Percentiles rank a stretch among this genome's conserved stretches.
phyloP scores from a whole-genome alignment of 2,797 vertebrate genomes.

The Gymnocypris eckloni region DNA sequence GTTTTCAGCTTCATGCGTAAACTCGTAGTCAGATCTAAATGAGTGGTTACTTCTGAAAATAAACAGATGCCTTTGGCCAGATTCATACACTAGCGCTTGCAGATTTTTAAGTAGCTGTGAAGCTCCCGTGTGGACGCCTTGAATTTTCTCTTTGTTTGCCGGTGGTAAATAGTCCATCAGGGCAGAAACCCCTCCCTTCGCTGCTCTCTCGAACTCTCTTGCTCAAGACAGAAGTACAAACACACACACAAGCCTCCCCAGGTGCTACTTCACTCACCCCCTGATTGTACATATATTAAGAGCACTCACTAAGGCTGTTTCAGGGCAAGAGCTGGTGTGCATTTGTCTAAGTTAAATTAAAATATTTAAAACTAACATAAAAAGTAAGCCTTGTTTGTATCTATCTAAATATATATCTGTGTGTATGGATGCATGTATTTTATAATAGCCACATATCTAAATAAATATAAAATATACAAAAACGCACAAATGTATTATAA shows the following conservation, averaged over 20 bases:
- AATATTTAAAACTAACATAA: constrained; percentile 58
- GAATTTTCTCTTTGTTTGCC: constrained; percentile 64
- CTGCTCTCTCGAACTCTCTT: constrained; percentile 39
- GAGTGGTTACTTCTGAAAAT: constrained; percentile 58
- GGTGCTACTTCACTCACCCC: constrained; percentile 64
- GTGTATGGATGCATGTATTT: too few species aligned
- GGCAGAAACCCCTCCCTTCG: constrained; percentile 41
- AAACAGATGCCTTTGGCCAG: constrained; percentile 45
- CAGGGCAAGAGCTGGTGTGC: constrained; percentile 70
- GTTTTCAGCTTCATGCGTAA: constrained; percentile 44
- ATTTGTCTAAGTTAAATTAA: constrained; percentile 70
- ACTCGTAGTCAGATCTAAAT: constrained; percentile 48
- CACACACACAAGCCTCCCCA: constrained; percentile 54
- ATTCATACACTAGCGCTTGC: constrained; percentile 36
- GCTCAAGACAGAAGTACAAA: constrained; percentile 48
- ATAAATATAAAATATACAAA: neutral
- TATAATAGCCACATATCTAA: too few species aligned
- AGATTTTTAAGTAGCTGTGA: constrained; percentile 53
- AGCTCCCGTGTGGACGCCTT: constrained; percentile 53
- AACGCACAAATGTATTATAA: too few species aligned
- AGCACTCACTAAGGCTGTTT: constrained; percentile 71
- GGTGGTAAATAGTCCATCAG: constrained; percentile 61
- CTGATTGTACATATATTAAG: constrained; percentile 71
- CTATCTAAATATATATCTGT: too few species aligned
- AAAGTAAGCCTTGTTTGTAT: constrained; percentile 62